Conservation (phyloP, 2,797 vertebrate species). For the Poecilia gillii region DNA sequence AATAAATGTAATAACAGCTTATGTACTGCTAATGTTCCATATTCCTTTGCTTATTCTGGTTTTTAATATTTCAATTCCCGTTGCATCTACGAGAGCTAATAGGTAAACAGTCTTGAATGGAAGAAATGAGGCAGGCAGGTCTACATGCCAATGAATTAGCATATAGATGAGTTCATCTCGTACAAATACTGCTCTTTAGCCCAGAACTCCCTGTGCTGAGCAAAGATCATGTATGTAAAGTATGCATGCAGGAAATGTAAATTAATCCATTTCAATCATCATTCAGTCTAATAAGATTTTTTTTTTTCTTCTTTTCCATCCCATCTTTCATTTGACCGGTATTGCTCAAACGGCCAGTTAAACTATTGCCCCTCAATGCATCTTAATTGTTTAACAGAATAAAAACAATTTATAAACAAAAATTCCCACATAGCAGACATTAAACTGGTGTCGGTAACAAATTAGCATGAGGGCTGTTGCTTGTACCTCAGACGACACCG, state of each 20-base stretch:
- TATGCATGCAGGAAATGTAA: conserved; percentile 85
- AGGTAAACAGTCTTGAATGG: conserved; percentile 95
- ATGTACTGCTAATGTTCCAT: conserved; percentile 80
- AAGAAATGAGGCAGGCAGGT: conserved; percentile 95
- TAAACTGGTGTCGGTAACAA: conserved; percentile 43
- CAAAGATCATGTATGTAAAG: conserved; percentile 87
- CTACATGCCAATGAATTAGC: conserved; percentile 95
- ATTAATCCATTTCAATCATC: conserved; percentile 87
- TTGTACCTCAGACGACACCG: conserved; percentile 27
- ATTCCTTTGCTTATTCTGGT: conserved; percentile 72
- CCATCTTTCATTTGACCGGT: conserved; percentile 71
- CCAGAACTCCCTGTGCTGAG: conserved; percentile 89
- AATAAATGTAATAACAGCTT: conserved; percentile 81
- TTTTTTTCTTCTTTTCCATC: conserved; percentile 32
- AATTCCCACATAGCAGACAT: conserved; percentile 12
- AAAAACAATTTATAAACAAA: conserved; percentile 19
- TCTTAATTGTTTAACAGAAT: conserved; percentile 79
- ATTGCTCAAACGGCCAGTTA: conserved; percentile 73
- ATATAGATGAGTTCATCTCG: conserved; percentile 99
- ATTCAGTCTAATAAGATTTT: conserved; percentile 81
- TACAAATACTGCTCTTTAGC: conserved; percentile 95
- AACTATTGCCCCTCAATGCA: conserved; percentile 56
- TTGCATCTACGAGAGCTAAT: conserved; percentile 86
- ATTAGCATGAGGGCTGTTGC: conserved; percentile 36
- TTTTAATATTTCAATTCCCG: conserved; percentile 83